A percentile compares a stretch with the other conserved stretches of the same genome.
phyloP scores from a whole-genome alignment of 2,113 vertebrate species.

The Lanius collurio region DNA sequence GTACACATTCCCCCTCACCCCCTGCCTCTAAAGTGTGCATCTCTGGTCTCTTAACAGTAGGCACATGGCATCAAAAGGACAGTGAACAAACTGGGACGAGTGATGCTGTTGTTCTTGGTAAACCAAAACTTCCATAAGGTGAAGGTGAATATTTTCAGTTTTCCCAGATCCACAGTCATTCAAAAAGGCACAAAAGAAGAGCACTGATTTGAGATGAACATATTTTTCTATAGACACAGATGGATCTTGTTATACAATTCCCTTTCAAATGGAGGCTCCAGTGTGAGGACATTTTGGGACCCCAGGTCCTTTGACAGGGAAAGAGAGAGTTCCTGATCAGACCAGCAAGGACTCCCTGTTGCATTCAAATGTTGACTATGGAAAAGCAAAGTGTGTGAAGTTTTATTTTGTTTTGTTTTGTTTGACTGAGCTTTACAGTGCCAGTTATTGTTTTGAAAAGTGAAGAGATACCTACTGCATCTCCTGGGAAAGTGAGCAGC shows the following conservation, averaged over 20 bases:
- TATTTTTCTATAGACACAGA: neutral
- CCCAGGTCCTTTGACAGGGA: neutral
- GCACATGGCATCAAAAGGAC: neutral
- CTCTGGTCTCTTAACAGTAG: neutral
- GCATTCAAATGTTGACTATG: neutral
- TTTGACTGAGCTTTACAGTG: neutral
- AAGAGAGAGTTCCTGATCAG: neutral
- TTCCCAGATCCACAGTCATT: neutral
- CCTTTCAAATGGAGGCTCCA: neutral
- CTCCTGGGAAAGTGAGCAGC: conserved; percentile 39
- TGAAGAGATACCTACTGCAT: neutral
- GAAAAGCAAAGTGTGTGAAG: conserved; percentile 5
- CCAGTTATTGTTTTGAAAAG: conserved; percentile 37
- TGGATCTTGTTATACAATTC: neutral
- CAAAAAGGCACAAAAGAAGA: neutral
- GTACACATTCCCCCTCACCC: neutral
- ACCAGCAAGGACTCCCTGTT: neutral
- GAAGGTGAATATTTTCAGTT: neutral
- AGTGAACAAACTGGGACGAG: neutral
- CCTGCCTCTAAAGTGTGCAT: neutral
- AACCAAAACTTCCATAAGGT: neutral
- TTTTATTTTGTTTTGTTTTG: conserved; percentile 33
- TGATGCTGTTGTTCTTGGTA: neutral
- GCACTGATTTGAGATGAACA: neutral
- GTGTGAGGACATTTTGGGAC: neutral